These are phyloP conservation scores for Campoplex capitator DNA, from an alignment of 2,888 invertebrate species.

Conservation along the genomic window DNA sequence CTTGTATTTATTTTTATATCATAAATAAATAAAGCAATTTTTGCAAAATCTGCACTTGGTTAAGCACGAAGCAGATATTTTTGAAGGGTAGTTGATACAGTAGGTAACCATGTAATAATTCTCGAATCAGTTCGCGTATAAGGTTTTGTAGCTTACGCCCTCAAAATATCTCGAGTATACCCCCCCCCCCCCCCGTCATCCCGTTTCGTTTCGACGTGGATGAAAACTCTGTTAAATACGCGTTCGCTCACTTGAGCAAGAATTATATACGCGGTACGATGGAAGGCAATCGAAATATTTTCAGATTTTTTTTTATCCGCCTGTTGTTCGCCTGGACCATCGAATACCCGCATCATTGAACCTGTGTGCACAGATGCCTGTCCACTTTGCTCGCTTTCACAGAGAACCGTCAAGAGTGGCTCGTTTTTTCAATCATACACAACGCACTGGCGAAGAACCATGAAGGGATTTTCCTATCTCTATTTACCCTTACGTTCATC, in stretches of 20 bases:
- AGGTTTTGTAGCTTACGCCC: conserved; percentile 17
- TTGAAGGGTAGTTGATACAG: background rate
- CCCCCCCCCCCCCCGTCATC: background rate
- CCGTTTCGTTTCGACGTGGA: background rate
- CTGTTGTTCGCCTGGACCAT: conserved; percentile 29
- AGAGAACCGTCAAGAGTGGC: conserved; percentile 20
- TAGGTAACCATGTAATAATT: conserved; percentile 14
- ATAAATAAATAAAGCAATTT: conserved; percentile 14
- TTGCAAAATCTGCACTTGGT: conserved; percentile 14
- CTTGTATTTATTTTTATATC: background rate
- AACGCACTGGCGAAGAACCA: too few species aligned
- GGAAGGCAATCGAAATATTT: conserved; percentile 41
- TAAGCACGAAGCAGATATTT: conserved; percentile 7
- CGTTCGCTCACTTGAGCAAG: conserved; percentile 37
- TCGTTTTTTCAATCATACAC: background rate
- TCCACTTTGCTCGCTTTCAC: background rate
- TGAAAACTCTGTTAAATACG: conserved; percentile 20
- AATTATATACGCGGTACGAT: conserved; percentile 25
- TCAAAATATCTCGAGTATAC: conserved; percentile 12
- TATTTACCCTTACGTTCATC: too few species aligned
- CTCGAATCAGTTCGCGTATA: conserved; percentile 22
- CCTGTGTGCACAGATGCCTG: conserved; percentile 73
- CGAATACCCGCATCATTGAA: conserved; percentile 74
- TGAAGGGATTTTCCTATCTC: too few species aligned
- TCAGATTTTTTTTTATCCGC: conserved; percentile 39